Percentiles rank a stretch among this genome's conserved stretches.
phyloP scores from a whole-genome alignment of 2,113 vertebrate genomes.

The Lycocorax pyrrhopterus region DNA sequence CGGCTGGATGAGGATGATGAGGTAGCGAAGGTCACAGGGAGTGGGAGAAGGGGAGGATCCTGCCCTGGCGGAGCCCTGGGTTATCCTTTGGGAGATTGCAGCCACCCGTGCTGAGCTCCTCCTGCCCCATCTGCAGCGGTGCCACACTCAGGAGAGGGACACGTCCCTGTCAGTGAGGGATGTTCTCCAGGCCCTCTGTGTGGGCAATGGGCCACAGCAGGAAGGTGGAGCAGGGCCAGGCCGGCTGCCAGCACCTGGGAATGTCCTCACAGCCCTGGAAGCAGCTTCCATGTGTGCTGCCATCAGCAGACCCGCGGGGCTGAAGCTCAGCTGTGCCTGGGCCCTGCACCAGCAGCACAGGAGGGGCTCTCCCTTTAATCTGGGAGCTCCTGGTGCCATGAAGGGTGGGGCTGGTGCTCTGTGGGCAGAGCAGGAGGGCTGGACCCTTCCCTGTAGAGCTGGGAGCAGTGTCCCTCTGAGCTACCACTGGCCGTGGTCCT shows the following conservation, averaged over 20 bases:
- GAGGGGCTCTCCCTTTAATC: background rate
- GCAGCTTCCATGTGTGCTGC: background rate
- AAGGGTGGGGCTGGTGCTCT: background rate
- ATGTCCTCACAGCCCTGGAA: background rate
- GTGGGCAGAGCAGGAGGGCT: background rate
- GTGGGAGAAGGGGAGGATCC: background rate
- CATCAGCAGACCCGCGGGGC: accelerated
- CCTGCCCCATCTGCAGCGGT: background rate
- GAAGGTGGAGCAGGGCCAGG: background rate
- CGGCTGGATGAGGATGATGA: background rate
- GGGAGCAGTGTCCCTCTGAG: accelerated
- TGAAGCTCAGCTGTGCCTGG: background rate
- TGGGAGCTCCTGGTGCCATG: background rate
- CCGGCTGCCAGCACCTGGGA: background rate
- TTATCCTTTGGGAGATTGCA: background rate
- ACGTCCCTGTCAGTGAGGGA: accelerated
- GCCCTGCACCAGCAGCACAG: background rate
- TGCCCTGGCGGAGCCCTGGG: background rate
- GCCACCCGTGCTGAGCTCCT: background rate
- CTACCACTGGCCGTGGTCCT: background rate
- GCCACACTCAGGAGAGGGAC: background rate
- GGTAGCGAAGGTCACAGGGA: background rate
- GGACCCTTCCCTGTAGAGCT: background rate
- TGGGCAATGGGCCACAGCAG: background rate
- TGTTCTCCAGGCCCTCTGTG: background rate